phyloP scores from a whole-genome alignment of 2,113 vertebrate species.

The Lathamus discolor region DNA sequence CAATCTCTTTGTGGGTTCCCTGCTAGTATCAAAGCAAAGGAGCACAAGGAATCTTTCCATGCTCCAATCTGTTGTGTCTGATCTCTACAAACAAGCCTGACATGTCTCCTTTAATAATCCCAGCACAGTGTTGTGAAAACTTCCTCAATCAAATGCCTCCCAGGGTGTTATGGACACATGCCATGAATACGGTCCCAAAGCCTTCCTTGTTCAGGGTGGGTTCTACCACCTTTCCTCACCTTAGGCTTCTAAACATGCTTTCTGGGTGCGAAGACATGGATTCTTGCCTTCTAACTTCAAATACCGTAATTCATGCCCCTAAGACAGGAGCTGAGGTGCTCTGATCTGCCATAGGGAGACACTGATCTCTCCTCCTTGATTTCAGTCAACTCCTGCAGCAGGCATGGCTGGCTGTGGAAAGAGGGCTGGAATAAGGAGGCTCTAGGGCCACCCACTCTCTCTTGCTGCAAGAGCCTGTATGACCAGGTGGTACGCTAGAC shows the following conservation, averaged over 20 bases:
- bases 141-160: accelerated
- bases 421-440: not conserved
- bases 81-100: not conserved
- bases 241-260: not conserved
- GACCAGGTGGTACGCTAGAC: not conserved
- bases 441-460: not conserved
- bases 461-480: not conserved
- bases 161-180: not conserved
- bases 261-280: not conserved
- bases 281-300: not conserved
- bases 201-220: not conserved
- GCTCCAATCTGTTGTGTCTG: not conserved
- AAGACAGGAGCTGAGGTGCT: not conserved
- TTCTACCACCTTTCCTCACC: not conserved
- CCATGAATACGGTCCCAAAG: not conserved
- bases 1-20: not conserved
- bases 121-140: not conserved
- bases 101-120: not conserved
- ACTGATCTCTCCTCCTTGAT: not conserved
- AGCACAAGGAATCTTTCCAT: not conserved
- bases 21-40: not conserved
- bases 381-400: not conserved
- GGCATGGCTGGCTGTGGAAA: not conserved
- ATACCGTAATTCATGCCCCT: not conserved
- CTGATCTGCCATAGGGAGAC: not conserved